Conservation (phyloP, 1,140 invertebrate genomes). For the Drosophila prosaltans region DNA sequence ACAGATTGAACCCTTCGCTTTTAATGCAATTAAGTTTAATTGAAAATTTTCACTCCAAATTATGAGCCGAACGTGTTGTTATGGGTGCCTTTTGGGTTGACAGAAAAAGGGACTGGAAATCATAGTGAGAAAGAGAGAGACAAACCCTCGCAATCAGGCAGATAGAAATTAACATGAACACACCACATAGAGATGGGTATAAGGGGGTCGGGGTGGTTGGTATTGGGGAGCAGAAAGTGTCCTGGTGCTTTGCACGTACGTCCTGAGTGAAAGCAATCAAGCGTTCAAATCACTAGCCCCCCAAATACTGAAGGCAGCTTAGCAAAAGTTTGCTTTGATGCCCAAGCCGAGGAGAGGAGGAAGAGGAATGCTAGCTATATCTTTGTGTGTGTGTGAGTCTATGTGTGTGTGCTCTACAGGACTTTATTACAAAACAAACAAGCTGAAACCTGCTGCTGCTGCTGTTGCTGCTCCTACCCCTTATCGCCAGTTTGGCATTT, state of each 20-base stretch:
- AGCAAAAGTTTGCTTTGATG: conserved; percentile 74
- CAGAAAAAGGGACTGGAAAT: conserved; percentile 17
- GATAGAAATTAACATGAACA: conserved; percentile 79
- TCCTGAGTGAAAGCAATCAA: conserved; percentile 71
- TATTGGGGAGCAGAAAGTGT: conserved; percentile 19
- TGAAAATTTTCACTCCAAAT: conserved; percentile 82
- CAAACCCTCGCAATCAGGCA: conserved; percentile 65
- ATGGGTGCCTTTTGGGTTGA: conserved; percentile 26
- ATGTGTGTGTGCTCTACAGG: conserved; percentile 29
- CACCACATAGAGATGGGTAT: conserved; percentile 30
- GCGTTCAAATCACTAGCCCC: conserved; percentile 77
- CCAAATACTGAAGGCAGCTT: conserved; percentile 61
- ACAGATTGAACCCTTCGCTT: conserved; percentile 81
- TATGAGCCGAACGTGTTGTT: conserved; percentile 76
- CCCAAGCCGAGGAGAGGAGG: conserved; percentile 14
- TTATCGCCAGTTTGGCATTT: conserved; percentile 57
- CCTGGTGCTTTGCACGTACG: conserved; percentile 70
- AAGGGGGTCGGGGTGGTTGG: not conserved
- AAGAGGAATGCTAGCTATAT: conserved; percentile 15
- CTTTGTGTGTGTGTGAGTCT: not conserved
- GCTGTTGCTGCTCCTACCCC: conserved; percentile 28
- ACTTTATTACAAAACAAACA: conserved; percentile 81
- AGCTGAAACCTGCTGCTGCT: conserved; percentile 32
- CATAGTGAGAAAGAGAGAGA: conserved; percentile 5
- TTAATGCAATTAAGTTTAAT: conserved; percentile 82